Base-by-base conservation (phyloP, 1,140 invertebrate species). In the Octopus sinensis region DNA sequence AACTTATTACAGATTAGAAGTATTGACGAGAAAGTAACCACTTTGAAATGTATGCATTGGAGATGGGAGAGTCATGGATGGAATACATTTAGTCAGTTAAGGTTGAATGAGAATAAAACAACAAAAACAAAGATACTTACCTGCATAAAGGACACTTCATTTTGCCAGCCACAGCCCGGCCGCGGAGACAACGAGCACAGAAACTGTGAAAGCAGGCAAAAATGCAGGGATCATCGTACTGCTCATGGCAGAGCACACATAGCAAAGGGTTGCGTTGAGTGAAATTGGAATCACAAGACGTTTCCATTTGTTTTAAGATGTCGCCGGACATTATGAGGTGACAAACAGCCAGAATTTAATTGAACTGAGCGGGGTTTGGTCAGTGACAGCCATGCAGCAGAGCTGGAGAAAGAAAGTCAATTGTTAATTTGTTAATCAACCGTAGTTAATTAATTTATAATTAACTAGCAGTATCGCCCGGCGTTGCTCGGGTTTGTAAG, bases 181-280 rank as follows among this genome's bases (percentile, higher is more conserved):
- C 87, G n/a, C 84, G 83, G 23, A 88, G 76, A 79, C 86, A 87
- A 9, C 79, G 54, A 5, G 85, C 81, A 83, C 87, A 88, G 80
- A 87, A 88, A 80, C 86, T 87, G 77, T 88, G 87, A 53, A 84
- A 88, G 81, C 87, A 88, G 13, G 78, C 80, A 3, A 88, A 77
- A 71, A 88, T 86, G 54, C 86, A 86, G 4, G 87, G 87, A 53
- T 88, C 85, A 5, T 87, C 85, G 79, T 87, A 88, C 17, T 86
- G 87, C 77, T 87, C 86, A 82, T 87, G 87, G 78, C 87, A 88
- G 68, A 88, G 79, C 75, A 85, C 85, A 81, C 87, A 88, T 54
- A 85, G 82, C 43, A 88, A 78, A 4, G 87, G 87, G 75, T 87
- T 88, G 78, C 86, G 80, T 53, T 83, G 81, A 7, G 85, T 73